These are phyloP conservation scores for Holothuria glaberrima DNA, from an alignment of 35 echinoderm and acorn worm genomes.

Conservation along the genomic window DNA sequence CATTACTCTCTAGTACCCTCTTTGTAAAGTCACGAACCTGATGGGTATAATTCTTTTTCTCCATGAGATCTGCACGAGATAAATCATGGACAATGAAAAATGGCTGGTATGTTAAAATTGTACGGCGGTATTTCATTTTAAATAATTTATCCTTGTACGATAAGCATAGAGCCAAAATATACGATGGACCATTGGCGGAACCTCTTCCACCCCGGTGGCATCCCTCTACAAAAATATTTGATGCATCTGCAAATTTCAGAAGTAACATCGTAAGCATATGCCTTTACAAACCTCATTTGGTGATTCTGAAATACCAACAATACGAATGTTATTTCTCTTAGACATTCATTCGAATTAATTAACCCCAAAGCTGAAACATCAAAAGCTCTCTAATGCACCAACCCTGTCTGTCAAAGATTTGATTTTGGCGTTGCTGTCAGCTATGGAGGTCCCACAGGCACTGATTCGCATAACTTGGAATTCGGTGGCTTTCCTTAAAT, in stretches of 20 bases:
- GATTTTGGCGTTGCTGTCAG: background rate
- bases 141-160: conserved; percentile 54
- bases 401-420: background rate
- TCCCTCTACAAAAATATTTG: conserved; percentile 32
- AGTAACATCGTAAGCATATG: background rate
- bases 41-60: conserved; percentile 36
- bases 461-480: background rate
- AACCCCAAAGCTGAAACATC: too few species aligned
- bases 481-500: background rate
- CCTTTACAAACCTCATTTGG: too few species aligned
- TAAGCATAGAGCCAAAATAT: conserved; percentile 57
- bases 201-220: conserved; percentile 51
- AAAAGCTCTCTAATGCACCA: too few species aligned
- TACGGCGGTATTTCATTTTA: conserved; percentile 31
- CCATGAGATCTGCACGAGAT: conserved; percentile 19
- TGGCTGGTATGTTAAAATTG: background rate
- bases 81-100: conserved; percentile 64
- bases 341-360: too few species aligned
- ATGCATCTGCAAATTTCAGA: background rate
- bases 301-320: too few species aligned
- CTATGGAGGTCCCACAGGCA: background rate
- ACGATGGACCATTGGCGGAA: background rate
- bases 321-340: too few species aligned
- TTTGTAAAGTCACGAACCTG: background rate
- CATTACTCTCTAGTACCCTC: background rate